Base-by-base conservation (phyloP, 2,113 vertebrate species). In the Tragulus kanchil region DNA sequence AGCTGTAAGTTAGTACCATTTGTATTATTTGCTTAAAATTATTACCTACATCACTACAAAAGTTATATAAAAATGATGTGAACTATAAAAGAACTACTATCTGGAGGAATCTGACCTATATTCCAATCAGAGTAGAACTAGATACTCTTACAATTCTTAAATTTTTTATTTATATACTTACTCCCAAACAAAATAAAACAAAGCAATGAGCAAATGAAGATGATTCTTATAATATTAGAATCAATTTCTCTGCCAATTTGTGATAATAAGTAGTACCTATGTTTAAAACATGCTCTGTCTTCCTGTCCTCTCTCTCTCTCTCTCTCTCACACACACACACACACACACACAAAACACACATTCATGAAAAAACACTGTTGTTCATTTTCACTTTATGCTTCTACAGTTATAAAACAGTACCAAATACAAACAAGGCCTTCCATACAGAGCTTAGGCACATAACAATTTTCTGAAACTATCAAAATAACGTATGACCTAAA, bases 101-200 rank as follows among this genome's bases (percentile, higher is more conserved):
- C 23, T 93, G 83, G 52, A 92, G 28, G 6, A 0, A 82, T 77
- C 11, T 65, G 16, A 93, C 10, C 7, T 86, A 65, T 54, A 93
- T 92, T 95, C 90, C 36, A 89, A 61, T 75, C 31, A 84, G 94
- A 75, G n/a, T 36, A 73, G 15, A 91, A 89, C 11, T 59, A 52
- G 28, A 31, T 64, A 64, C 11, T 69, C 28, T 56, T 65, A 52
- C 52, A 91, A 83, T 64, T 81, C 8, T 87, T 89, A 85, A 75
- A 73, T 48, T 31, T 75, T 71, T 93, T 84, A 77, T 89, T 86
- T 96, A 31, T 4, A 17, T 89, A 61, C 6, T 31, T 64, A 83
- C 28, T 83, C 48, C 12, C 56, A 96, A 94, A 61, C 3, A 90
- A 78, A 92, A 82, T 71, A 16, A 95, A 85, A 93, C 3, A 91